Evolutionary conservation across 2,888 invertebrate genomes (phyloP), one percentile per base, ranked within the genome.

Genomic region (Leptopilina syphax): DNA sequence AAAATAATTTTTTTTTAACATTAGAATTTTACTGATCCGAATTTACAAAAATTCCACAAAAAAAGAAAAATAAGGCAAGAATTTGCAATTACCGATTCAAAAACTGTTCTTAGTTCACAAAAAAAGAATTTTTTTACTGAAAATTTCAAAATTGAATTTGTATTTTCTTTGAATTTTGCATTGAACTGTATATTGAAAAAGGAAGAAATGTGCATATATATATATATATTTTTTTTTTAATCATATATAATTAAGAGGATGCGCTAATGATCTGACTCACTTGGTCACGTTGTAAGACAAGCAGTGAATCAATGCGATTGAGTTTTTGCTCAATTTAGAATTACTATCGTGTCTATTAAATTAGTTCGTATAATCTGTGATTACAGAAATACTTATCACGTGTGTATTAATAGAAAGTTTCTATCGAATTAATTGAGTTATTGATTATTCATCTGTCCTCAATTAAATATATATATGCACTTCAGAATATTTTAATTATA

Each of bases 271-370:
- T 54, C 34, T 68, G 68, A 68, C 47, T 68, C 68, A 68, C 47
- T 18, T 50, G 47, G 50, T 68, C 50, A 68, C 47, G 34, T 54
- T 70, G 54, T 24, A 54, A 70, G 50, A 54, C 27, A 70, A 70
- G 34, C 27, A 50, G 57, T 54, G 54, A 50, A 54, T 54, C 27
- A 70, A 54, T 54, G 34, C 50, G 27, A 70, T 70, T 50, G 8
- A 70, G 27, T 70, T 67, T 70, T 70, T 70, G 24, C 50, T 70
- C 70, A 54, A 70, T 70, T 70, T 70, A 27, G 8, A 70, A 54
- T 63, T 54, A 70, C 27, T 54, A 54, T 70, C 54, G 13, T 70
- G 27, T 54, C 12, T 54, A 34, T 50, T 70, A 27, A 70, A 54
- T 70, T 54, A 34, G 54, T 54, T 27, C 54, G 27, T 27, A 70